A percentile compares a stretch with the other conserved stretches of the same genome.
These are phyloP conservation scores for Phylloscopus whistleri DNA, from an alignment of 2,113 vertebrate genomes.

Conservation along the genomic window DNA sequence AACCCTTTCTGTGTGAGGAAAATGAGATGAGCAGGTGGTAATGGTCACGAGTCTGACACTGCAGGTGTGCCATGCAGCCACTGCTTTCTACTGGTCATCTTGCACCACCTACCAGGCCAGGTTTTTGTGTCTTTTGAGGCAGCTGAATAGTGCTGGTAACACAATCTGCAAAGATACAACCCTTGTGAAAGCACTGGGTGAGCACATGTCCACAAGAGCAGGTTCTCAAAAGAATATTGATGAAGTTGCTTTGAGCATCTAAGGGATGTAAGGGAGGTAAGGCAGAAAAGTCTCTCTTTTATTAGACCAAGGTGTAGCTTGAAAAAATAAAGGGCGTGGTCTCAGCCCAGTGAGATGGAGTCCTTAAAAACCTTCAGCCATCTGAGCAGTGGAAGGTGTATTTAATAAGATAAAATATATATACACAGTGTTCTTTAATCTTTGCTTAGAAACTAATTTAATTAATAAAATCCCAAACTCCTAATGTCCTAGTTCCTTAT, in stretches of 20 bases:
- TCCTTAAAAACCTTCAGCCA: background rate
- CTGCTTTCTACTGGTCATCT: rapidly evolving
- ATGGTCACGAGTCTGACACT: background rate
- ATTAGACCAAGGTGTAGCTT: background rate
- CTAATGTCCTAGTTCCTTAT: constrained; percentile 41
- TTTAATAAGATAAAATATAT: background rate
- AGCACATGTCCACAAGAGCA: background rate
- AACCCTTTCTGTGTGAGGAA: background rate
- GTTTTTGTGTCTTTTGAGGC: background rate
- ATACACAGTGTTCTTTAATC: background rate
- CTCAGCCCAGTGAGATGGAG: background rate
- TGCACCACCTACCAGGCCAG: background rate
- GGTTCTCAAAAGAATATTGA: background rate
- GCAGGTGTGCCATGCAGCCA: background rate
- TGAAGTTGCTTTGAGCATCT: background rate
- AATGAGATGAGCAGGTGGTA: background rate
- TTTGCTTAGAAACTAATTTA: constrained; percentile 39
- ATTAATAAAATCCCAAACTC: constrained; percentile 61
- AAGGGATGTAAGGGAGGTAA: background rate
- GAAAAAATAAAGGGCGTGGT: background rate
- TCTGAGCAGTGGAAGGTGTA: background rate
- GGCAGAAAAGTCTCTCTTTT: background rate
- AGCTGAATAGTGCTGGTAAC: background rate
- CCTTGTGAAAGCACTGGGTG: background rate
- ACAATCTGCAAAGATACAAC: background rate